These are phyloP conservation scores for Punctoribates punctum DNA, from an alignment of 2,888 invertebrate genomes.

Conservation along the genomic window DNA sequence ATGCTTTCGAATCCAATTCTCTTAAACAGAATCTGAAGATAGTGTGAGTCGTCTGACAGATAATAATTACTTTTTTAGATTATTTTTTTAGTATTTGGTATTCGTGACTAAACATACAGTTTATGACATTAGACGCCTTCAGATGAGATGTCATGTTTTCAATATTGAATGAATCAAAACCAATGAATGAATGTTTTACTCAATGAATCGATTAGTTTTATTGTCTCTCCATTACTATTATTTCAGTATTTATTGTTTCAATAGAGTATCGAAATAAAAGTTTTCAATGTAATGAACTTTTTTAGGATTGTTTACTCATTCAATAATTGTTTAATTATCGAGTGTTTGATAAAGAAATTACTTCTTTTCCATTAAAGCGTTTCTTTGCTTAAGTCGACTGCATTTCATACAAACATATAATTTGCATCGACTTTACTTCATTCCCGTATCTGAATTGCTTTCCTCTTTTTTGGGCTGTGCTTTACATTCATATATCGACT, in stretches of 20 bases:
- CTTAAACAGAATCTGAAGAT: not conserved
- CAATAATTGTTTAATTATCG: slow-evolving; percentile 27
- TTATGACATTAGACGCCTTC: not conserved
- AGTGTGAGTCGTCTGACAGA: not conserved
- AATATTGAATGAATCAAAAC: not conserved
- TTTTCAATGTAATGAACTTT: not conserved
- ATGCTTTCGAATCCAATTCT: slow-evolving; percentile 4
- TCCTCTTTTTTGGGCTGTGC: not conserved
- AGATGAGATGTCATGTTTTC: slow-evolving; percentile 19
- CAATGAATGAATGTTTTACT: not conserved
- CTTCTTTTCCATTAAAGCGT: not conserved
- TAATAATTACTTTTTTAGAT: slow-evolving; percentile 35
- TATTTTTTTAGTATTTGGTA: slow-evolving; percentile 31
- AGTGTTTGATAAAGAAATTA: slow-evolving; percentile 10
- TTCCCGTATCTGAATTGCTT: not conserved
- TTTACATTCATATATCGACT: not conserved
- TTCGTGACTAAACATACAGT: slow-evolving; percentile 15
- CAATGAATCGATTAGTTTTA: not conserved
- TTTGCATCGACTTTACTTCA: not conserved
- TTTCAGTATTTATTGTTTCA: not conserved
- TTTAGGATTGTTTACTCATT: not conserved
- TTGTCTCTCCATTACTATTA: slow-evolving; percentile 1
- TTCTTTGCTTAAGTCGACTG: not conserved
- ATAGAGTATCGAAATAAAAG: not conserved
- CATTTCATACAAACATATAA: slow-evolving; percentile 20